phyloP scores from a whole-genome alignment of 2,113 vertebrate genomes.

The Ciconia stormi region DNA sequence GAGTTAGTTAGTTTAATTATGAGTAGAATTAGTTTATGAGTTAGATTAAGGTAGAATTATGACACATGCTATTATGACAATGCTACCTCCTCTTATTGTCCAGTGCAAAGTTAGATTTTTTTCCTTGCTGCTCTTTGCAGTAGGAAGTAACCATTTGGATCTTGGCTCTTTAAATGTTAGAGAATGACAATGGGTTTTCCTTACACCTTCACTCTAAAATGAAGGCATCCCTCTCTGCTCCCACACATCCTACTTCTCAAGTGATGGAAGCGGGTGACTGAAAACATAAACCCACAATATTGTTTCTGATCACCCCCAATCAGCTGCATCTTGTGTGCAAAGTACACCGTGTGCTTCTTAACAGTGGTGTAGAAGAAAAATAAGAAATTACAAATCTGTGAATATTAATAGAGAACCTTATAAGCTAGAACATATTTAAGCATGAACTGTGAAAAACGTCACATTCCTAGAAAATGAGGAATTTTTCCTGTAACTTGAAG shows the following conservation, averaged over 20 bases:
- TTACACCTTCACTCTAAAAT: neutral
- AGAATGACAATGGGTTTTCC: neutral
- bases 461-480: neutral
- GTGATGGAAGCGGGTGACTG: accelerated
- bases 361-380: neutral
- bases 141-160: neutral
- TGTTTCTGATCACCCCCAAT: neutral
- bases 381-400: neutral
- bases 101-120: neutral
- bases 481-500: neutral
- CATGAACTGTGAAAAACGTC: neutral
- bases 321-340: neutral
- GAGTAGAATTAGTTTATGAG: too few species aligned
- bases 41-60: neutral
- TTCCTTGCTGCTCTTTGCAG: neutral
- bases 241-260: neutral
- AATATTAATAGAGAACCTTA: neutral
- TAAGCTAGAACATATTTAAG: neutral
- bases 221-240: neutral
- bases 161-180: neutral
- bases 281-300: neutral
- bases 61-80: neutral
- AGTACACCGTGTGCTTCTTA: neutral
- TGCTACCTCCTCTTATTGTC: neutral
- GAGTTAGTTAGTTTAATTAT: too few species aligned